phyloP scores from a whole-genome alignment of 2,888 invertebrate species.

The Chymomyza procnemis region DNA sequence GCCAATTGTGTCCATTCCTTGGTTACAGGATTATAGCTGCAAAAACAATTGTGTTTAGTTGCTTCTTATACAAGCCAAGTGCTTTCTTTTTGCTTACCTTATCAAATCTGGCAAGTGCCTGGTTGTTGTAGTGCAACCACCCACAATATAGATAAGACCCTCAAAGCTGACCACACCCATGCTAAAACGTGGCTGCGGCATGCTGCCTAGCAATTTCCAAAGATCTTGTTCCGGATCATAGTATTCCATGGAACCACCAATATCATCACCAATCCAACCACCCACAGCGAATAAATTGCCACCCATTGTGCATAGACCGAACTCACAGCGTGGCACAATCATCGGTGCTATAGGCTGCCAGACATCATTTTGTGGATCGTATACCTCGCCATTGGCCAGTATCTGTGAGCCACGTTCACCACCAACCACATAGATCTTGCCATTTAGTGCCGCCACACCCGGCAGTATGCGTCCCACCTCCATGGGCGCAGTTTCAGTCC shows the following conservation, averaged over 20 bases:
- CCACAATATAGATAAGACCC: constrained; percentile 89
- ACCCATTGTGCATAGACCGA: constrained; percentile 90
- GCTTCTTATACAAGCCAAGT: not conserved
- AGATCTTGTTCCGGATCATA: constrained; percentile 89
- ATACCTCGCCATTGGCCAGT: constrained; percentile 91
- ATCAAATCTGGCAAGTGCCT: constrained; percentile 89
- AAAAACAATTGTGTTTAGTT: not conserved
- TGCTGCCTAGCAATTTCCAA: constrained; percentile 88
- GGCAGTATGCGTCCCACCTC: constrained; percentile 91
- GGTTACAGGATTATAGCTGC: constrained; percentile 88
- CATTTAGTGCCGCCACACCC: constrained; percentile 90
- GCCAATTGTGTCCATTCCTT: constrained; percentile 88
- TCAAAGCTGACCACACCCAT: constrained; percentile 90
- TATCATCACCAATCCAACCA: constrained; percentile 95
- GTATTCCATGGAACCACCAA: constrained; percentile 91
- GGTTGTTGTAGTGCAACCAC: constrained; percentile 90
- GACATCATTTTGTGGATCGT: constrained; percentile 84
- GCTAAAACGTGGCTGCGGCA: constrained; percentile 92
- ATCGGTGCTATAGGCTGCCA: constrained; percentile 84
- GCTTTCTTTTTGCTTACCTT: constrained; percentile 56
- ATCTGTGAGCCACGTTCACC: constrained; percentile 95
- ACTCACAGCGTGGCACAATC: constrained; percentile 92
- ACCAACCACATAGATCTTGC: constrained; percentile 93
- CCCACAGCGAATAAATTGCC: constrained; percentile 92
- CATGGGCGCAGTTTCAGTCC: constrained; percentile 90